phyloP scores from a whole-genome alignment of 1,140 invertebrate species.

The Megalonaias nervosa region DNA sequence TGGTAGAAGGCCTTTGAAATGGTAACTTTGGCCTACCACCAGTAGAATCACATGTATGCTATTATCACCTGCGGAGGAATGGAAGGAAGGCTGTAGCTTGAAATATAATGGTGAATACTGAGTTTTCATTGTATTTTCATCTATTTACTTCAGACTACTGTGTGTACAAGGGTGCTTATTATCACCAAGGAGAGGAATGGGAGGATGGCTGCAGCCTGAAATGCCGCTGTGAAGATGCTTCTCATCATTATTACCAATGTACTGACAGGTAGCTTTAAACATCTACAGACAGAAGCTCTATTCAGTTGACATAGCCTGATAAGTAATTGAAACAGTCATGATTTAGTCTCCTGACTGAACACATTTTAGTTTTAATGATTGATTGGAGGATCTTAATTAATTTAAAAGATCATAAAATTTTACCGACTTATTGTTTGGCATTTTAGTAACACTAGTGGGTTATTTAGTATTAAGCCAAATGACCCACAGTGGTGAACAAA shows the following conservation, averaged over 20 bases:
- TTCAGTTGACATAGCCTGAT: not conserved
- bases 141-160: slow-evolving; percentile 34
- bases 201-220: slow-evolving; percentile 41
- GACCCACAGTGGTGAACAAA: too few species aligned
- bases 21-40: too few species aligned
- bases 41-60: not conserved
- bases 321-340: too few species aligned
- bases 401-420: too few species aligned
- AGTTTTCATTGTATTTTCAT: not conserved
- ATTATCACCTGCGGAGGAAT: slow-evolving; percentile 23
- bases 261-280: slow-evolving; percentile 23
- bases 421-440: too few species aligned
- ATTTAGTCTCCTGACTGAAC: too few species aligned
- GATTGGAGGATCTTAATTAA: too few species aligned
- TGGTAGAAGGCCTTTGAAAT: too few species aligned
- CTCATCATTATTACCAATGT: slow-evolving; percentile 33
- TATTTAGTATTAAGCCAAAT: too few species aligned
- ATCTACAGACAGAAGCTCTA: not conserved
- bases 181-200: slow-evolving; percentile 39
- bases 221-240: slow-evolving; percentile 48
- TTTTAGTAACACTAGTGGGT: too few species aligned
- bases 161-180: slow-evolving; percentile 41
- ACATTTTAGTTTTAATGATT: too few species aligned
- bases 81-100: slow-evolving; percentile 19
- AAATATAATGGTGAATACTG: not conserved